phyloP scores from a whole-genome alignment of 2,888 invertebrate species.

The Ametastegia equiseti region DNA sequence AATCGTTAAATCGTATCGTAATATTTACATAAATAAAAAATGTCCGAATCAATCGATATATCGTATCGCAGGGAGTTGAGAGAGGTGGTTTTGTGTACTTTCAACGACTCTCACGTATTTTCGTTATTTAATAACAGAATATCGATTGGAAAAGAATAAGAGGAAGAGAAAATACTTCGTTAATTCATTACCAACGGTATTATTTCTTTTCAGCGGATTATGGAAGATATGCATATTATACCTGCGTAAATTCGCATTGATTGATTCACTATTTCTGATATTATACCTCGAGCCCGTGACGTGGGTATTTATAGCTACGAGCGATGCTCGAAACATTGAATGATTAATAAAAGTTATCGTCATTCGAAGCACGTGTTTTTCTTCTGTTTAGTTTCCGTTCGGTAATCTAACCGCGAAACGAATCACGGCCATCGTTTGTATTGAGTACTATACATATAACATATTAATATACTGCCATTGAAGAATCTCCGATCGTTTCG shows the following conservation, averaged over 20 bases:
- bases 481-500: too few species aligned
- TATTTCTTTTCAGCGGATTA: not conserved
- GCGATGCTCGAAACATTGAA: not conserved
- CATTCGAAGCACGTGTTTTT: not conserved
- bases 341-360: not conserved
- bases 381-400: not conserved
- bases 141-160: too few species aligned
- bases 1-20: too few species aligned
- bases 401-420: not conserved
- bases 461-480: too few species aligned
- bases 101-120: not conserved
- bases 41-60: not conserved
- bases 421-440: too few species aligned
- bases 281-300: too few species aligned
- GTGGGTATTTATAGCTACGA: too few species aligned
- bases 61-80: not conserved
- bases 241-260: too few species aligned
- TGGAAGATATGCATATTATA: too few species aligned
- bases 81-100: not conserved
- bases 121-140: not conserved
- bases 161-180: not conserved
- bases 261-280: too few species aligned
- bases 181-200: not conserved
- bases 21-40: too few species aligned
- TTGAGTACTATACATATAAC: too few species aligned